Conservation (phyloP, 2,888 invertebrate species). For the Ophion slaviceki region DNA sequence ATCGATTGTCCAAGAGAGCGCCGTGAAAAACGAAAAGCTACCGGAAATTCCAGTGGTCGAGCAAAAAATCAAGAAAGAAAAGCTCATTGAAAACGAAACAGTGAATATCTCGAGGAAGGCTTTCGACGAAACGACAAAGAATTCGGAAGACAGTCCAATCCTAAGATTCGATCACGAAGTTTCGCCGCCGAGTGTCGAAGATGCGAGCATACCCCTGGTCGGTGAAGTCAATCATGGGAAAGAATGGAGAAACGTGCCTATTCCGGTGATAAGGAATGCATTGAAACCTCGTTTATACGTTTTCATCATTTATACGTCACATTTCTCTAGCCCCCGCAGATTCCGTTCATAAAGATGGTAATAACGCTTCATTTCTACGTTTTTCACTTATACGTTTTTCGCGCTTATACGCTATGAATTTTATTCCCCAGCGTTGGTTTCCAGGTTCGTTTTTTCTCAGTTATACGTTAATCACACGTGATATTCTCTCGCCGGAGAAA, state of each 20-base stretch:
- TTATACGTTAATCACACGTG: too few species aligned
- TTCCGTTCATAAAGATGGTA: too few species aligned
- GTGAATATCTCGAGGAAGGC: constrained; percentile 31
- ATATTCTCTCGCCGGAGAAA: too few species aligned
- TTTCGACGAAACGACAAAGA: constrained; percentile 9
- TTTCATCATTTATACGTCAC: too few species aligned
- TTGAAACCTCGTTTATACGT: too few species aligned
- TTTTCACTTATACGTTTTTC: too few species aligned
- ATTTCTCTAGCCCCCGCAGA: too few species aligned
- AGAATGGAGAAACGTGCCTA: constrained; percentile 35
- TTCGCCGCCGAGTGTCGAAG: constrained; percentile 8
- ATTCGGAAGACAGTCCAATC: constrained; percentile 19
- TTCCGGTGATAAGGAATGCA: constrained; percentile 15
- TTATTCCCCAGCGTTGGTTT: too few species aligned
- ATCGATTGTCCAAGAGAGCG: not conserved
- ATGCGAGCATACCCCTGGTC: not conserved
- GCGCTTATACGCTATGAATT: too few species aligned
- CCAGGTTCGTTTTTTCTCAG: too few species aligned
- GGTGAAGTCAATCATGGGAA: constrained; percentile 10
- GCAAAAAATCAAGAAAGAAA: not conserved
- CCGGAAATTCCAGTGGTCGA: not conserved
- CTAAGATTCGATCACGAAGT: constrained; percentile 30
- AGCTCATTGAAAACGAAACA: constrained; percentile 3
- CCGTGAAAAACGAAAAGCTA: not conserved
- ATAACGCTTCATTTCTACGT: too few species aligned